Conservation (phyloP, 2,797 vertebrate species). For the Fundulus diaphanus region DNA sequence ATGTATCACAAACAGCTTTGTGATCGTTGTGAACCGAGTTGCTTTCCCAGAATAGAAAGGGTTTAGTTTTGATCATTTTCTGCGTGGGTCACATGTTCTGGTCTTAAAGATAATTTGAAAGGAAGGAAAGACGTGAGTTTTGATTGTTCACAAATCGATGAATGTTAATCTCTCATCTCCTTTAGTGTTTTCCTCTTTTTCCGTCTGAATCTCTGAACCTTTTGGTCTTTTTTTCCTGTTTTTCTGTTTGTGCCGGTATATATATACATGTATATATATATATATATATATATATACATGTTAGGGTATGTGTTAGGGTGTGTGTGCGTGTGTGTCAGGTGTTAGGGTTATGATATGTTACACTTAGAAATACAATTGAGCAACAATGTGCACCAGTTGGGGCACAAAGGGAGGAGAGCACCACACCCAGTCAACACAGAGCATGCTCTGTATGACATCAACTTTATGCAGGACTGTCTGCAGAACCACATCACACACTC, state of each 20-base stretch:
- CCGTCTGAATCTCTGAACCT: conserved; percentile 24
- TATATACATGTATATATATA: too few species aligned
- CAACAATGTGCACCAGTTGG: conserved; percentile 5
- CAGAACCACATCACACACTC: neutral
- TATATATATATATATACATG: too few species aligned
- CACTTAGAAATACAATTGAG: neutral
- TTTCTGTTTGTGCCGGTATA: conserved; percentile 12
- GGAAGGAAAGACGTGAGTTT: conserved; percentile 48
- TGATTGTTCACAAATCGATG: conserved; percentile 72
- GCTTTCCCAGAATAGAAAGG: conserved; percentile 42
- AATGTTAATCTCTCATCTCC: conserved; percentile 63
- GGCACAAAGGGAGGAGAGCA: conserved; percentile 42
- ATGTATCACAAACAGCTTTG: conserved; percentile 58
- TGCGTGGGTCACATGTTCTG: conserved; percentile 58
- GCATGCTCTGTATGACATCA: conserved; percentile 74
- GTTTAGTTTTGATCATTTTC: conserved; percentile 46
- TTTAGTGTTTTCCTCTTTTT: conserved; percentile 25
- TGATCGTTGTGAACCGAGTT: conserved; percentile 58
- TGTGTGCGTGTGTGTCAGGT: too few species aligned
- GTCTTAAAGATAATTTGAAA: conserved; percentile 57
- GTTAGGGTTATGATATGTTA: neutral
- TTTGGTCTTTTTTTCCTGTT: too few species aligned
- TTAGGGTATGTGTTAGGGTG: too few species aligned
- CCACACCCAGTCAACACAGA: conserved; percentile 67
- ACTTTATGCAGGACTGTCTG: conserved; percentile 31